Evolutionary conservation across 1,140 invertebrate species (phyloP).

Genomic region (Ceratoteleas bidentatus): DNA sequence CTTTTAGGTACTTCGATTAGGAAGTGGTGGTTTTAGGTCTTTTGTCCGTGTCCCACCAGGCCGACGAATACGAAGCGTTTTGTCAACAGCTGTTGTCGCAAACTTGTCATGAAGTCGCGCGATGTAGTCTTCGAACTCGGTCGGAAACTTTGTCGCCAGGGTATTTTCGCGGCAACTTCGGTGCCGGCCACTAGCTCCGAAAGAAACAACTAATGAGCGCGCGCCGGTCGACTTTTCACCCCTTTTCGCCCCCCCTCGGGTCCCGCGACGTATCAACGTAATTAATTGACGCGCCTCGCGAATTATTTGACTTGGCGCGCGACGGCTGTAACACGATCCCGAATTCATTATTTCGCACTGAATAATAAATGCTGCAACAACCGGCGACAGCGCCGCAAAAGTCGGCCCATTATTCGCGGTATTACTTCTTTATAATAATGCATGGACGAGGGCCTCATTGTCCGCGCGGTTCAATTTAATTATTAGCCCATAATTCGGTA

Average conservation of each 20-base stretch:
- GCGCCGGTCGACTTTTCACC: conserved; percentile 6
- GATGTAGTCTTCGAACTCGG: conserved; percentile 42
- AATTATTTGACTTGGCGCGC: conserved; percentile 35
- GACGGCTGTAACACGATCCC: conserved; percentile 14
- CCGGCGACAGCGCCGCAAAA: conserved; percentile 9
- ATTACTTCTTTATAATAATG: conserved; percentile 28
- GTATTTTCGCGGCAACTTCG: conserved; percentile 46
- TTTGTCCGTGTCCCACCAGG: no score
- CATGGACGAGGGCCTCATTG: not conserved
- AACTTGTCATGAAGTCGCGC: conserved; percentile 40
- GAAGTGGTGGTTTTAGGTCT: no score
- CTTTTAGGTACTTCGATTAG: no score
- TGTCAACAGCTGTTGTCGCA: conserved; percentile 33
- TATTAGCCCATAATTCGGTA: conserved; percentile 17
- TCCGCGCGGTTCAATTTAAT: conserved; percentile 16
- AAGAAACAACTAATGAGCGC: conserved; percentile 43
- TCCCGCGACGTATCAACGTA: conserved; percentile 14
- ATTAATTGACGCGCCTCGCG: conserved; percentile 43
- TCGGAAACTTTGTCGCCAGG: conserved; percentile 26
- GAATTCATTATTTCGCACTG: conserved; percentile 32
- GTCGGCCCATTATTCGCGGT: conserved; percentile 24
- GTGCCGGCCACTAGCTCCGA: conserved; percentile 21
- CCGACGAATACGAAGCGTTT: conserved; percentile 35
- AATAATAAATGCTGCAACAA: conserved; percentile 20
- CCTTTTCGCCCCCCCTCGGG: conserved; percentile 8